A percentile compares a stretch with the other conserved stretches of the same genome.
These are phyloP conservation scores for Leptinotarsa undecemlineata DNA, from an alignment of 1,140 invertebrate genomes.

Conservation along the genomic window DNA sequence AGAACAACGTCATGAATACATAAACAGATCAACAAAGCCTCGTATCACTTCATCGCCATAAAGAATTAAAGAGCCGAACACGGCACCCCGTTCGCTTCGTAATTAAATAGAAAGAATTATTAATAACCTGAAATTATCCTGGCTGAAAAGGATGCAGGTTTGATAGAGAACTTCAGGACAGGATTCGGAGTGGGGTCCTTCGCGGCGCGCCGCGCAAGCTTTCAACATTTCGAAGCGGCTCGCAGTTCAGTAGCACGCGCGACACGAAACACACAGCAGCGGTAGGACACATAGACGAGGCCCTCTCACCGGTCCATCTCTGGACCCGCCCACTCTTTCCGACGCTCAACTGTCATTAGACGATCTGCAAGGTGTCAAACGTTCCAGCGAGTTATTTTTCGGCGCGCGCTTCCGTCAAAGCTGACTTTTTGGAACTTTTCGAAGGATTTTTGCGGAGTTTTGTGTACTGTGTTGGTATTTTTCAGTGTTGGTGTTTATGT, in stretches of 20 bases:
- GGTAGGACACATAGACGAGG: not conserved
- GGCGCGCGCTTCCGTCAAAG: not conserved
- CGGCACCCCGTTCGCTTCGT: constrained; percentile 10
- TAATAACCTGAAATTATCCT: constrained; percentile 23
- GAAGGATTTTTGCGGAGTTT: not conserved
- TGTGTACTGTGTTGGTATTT: constrained; percentile 1
- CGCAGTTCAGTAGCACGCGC: constrained; percentile 40
- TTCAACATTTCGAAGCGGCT: constrained; percentile 37
- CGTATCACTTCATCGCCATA: constrained; percentile 13
- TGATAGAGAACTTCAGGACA: constrained; percentile 37
- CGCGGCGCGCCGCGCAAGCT: constrained; percentile 38
- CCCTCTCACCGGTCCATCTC: constrained; percentile 19
- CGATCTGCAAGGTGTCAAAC: constrained; percentile 22
- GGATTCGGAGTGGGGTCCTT: constrained; percentile 41
- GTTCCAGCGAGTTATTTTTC: not conserved
- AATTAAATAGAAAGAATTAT: constrained; percentile 16
- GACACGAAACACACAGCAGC: constrained; percentile 27
- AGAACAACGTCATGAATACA: too few relatives aligned
- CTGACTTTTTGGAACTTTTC: not conserved
- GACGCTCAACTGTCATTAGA: constrained; percentile 21
- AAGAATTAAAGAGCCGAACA: constrained; percentile 8
- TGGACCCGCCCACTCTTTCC: constrained; percentile 43
- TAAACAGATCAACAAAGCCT: not conserved
- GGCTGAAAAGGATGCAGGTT: constrained; percentile 34
- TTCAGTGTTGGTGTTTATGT: constrained; percentile 3